Base-by-base conservation (phyloP, 2,888 invertebrate species). In the Hermaeophaga mercurialis region DNA sequence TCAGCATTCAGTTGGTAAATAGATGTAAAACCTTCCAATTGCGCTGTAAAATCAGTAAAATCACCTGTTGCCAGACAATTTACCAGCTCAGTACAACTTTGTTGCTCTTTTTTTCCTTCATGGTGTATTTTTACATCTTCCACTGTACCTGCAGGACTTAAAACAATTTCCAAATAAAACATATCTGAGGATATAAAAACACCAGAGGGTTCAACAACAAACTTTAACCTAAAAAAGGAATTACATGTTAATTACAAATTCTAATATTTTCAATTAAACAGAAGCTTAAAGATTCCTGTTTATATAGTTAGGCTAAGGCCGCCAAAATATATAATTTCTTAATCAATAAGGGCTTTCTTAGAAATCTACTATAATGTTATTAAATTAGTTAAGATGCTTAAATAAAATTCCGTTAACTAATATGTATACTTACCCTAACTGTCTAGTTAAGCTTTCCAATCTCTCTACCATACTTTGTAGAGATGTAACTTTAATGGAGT, bases 1-100 rank as follows among this genome's bases (percentile, higher is more conserved):
- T 97, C 96, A 7, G 94, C 94, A 79, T 93, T 94, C 8, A 97
- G 80, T 74, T 95, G 93, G 76, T 96, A 97, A 56, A 96, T 94
- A 11, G 94, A 90, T 14, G 91, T 89, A 61, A 78, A 77, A 19
- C 77, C 71, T 77, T 96, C 94, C n/a, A 97, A 77, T 75, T 97
- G 96, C 5, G 89, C 86, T 1, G 94, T 91, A 73, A 97, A 95
- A 77, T 95, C 95, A 1, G 88, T 84, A 78, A 96, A 96, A 77
- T 96, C 94, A 2, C 94, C 91, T 12, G 86, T 82, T 41, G 90
- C 88, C 54, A 93, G 83, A 72, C 91, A 91, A 61, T 88, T 85
- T 1, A 93, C 92, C 49, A 96, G 79, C 74, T 96, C 96, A 69
- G 89, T 90, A 76, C 94, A 94, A 70, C 92, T 93, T 82, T 94